Conservation (phyloP, 2,113 vertebrate species). For the Aegotheles bennettii region DNA sequence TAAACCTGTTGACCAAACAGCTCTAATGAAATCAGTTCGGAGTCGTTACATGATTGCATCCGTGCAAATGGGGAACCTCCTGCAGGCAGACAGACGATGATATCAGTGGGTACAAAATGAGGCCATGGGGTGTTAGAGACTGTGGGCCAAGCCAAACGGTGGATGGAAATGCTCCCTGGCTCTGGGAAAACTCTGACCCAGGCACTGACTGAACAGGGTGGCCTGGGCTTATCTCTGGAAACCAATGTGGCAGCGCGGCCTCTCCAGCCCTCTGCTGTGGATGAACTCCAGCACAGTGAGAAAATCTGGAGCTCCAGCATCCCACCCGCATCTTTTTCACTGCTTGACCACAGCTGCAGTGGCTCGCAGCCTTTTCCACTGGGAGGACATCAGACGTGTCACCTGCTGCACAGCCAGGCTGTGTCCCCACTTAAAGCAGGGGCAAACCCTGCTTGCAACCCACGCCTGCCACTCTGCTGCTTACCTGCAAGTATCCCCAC, state of each 20-base stretch:
- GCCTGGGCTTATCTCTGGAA: background rate
- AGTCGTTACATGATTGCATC: background rate
- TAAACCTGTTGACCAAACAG: background rate
- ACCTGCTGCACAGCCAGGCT: background rate
- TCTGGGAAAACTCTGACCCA: background rate
- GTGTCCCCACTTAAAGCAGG: background rate
- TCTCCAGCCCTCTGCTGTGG: background rate
- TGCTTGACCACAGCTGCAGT: background rate
- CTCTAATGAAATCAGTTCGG: background rate
- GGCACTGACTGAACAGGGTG: background rate
- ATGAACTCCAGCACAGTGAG: background rate
- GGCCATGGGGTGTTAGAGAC: background rate
- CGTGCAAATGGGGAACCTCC: background rate
- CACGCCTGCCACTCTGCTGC: background rate
- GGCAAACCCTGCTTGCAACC: background rate
- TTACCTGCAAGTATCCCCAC: background rate
- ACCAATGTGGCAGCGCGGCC: rapidly evolving
- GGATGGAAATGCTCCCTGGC: background rate
- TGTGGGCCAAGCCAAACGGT: background rate
- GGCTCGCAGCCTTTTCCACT: background rate
- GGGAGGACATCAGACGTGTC: background rate
- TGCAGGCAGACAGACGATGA: background rate
- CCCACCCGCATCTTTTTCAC: background rate
- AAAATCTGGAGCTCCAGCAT: background rate
- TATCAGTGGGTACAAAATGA: background rate